Conservation (phyloP, 2,797 vertebrate species). For the Aselliscus stoliczkanus region DNA sequence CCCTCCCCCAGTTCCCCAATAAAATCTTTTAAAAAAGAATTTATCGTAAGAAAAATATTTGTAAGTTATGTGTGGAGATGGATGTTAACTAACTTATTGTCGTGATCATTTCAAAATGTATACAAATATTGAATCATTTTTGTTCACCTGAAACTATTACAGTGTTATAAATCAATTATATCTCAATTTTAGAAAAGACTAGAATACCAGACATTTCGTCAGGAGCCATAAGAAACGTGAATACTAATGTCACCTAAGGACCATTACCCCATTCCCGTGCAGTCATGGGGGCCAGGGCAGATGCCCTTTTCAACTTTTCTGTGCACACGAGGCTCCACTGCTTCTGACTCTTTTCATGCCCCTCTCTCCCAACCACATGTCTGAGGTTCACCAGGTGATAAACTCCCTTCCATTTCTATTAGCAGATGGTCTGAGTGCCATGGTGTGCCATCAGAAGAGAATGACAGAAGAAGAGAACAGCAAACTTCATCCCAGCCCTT, state of each 20-base stretch:
- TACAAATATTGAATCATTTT: background rate
- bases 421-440: background rate
- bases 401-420: background rate
- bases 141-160: background rate
- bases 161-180: background rate
- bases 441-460: background rate
- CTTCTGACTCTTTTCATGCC: background rate
- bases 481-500: background rate
- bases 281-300: accelerated
- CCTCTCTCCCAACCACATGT: background rate
- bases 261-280: accelerated
- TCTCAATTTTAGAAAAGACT: background rate
- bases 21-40: too few relatives aligned
- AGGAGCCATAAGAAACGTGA: background rate
- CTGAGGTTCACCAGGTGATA: background rate
- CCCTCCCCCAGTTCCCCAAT: too few relatives aligned
- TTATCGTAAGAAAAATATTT: background rate
- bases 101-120: background rate
- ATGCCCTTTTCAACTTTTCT: background rate
- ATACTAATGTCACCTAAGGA: background rate
- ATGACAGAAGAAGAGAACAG: background rate
- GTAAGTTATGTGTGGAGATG: background rate
- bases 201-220: background rate
- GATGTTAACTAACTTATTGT: background rate
- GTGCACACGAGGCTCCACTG: background rate